Conservation (phyloP, 2,888 invertebrate genomes). For the Tiliacea aurago region DNA sequence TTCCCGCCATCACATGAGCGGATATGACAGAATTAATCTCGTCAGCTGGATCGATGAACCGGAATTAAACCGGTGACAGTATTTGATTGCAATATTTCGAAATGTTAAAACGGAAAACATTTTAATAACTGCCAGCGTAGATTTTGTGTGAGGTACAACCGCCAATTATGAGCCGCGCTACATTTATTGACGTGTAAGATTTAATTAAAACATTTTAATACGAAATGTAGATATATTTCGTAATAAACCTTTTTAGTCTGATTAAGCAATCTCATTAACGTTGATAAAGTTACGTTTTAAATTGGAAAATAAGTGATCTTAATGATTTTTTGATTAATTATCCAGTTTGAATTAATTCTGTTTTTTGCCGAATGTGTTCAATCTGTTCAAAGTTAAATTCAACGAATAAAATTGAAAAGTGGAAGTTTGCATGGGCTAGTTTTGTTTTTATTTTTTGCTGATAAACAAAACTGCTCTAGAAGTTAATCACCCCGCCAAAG, state of each 20-base stretch:
- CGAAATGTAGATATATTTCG: conserved; percentile 25
- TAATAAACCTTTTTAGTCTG: conserved; percentile 21
- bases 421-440: background rate
- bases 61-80: conserved; percentile 57
- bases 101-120: conserved; percentile 51
- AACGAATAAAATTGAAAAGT: background rate
- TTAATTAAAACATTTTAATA: conserved; percentile 58
- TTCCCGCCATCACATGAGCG: conserved; percentile 27
- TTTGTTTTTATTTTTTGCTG: background rate
- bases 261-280: conserved; percentile 19
- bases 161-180: conserved; percentile 53
- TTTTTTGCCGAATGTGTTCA: background rate
- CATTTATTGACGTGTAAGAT: conserved; percentile 53
- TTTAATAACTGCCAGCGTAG: conserved; percentile 46
- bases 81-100: conserved; percentile 57
- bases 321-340: background rate
- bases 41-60: conserved; percentile 44
- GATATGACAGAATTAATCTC: conserved; percentile 46
- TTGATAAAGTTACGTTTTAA: background rate
- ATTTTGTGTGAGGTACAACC: conserved; percentile 51
- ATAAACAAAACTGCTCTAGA: conserved; percentile 11
- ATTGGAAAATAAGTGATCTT: background rate
- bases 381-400: background rate
- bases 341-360: background rate
- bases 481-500: conserved; percentile 11